Evolutionary conservation across 2,888 invertebrate species (phyloP), one percentile per base, ranked within the genome.

Genomic region (Zonitis immaculata): DNA sequence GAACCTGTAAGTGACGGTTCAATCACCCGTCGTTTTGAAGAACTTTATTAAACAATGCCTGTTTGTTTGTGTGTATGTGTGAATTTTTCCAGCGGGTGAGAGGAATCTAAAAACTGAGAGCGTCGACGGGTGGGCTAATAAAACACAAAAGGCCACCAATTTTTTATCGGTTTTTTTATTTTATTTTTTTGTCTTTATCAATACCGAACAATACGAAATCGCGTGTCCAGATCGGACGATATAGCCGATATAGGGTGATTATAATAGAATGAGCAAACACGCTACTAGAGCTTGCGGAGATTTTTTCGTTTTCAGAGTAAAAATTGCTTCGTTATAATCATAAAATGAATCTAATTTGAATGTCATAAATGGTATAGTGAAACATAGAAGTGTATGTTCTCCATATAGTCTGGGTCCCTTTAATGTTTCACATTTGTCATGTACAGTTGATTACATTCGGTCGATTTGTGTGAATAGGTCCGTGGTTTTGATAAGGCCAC

Each of bases 391-490:
- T n/a, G n/a, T n/a, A n/a, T n/a, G 53, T 62, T 62, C 53, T 52
- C 49, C 30, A 28, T 51, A 60, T 64, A 65, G 66, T 63, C n/a
- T n/a, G n/a, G 61, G 64, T 55, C 60, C 61, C 60, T 66, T 66
- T 69, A 69, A 68, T 69, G 68, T 63, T 66, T 63, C 63, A 67
- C 73, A 74, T 74, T 73, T 71, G 73, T 73, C 73, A 73, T 69
- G 69, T 69, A 67, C 73, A 70, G 70, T 72, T 73, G 73, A 73
- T 74, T 74, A 72, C 71, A 64, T 71, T 69, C 64, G 69, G 68
- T 67, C 70, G 71, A 71, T 73, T 68, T 69, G 71, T 66, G 69
- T 67, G 72, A 72, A 71, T 70, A 69, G 70, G 64, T 67, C 65
- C 68, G 68, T 61, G 67, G 66, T 62, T 62, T 66, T 66, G 70